Base-by-base conservation (phyloP, 2,113 vertebrate genomes). In the Phalacrocorax aristotelis region DNA sequence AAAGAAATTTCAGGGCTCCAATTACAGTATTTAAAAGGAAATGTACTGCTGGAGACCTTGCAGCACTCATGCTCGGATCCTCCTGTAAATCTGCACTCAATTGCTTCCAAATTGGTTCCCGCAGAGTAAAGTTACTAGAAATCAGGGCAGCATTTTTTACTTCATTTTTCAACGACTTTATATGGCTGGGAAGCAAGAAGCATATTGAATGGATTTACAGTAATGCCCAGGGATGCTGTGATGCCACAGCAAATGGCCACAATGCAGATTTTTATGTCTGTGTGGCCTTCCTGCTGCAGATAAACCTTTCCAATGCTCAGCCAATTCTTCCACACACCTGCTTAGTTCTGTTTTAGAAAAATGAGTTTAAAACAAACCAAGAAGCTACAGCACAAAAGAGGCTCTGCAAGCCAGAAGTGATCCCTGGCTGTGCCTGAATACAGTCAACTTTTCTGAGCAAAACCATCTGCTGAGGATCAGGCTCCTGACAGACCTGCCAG, bases 1-100 rank as follows among this genome's bases (percentile, higher is more conserved):
- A 95, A 97, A 80, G 77, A 96, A 90, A 97, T 96, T 87, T 82
- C 93, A 96, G 81, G 54, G 42, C 74, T 89, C 26, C 69, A 95
- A 94, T 95, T 70, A 94, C 46, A 82, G 65, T 60, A 91, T 92
- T 93, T 96, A 96, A 96, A 97, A 87, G 54, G 68, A 95, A 96
- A 97, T 27, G 89, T 91, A 83, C 78, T 96, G 87, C 69, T 71
- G 92, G 60, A 94, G 79, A 83, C 82, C 82, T 79, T 44, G 70
- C 17, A 20, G 85, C 1, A 19, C 90, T 83, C 57, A 3, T 84
- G 76, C 93, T 89, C 54, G 7, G 61, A 95, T 84, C 60, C 83
- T 94, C 87, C 87, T 74, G 87, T 95, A 97, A 97, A 96, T 70
- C 65, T 36, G 62, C 76, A 36, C 30, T 93, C 83, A 87, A 95